Evolutionary conservation across 64 coral and sea anemone genomes (phyloP).

Genomic region (Pachyseris speciosa): DNA sequence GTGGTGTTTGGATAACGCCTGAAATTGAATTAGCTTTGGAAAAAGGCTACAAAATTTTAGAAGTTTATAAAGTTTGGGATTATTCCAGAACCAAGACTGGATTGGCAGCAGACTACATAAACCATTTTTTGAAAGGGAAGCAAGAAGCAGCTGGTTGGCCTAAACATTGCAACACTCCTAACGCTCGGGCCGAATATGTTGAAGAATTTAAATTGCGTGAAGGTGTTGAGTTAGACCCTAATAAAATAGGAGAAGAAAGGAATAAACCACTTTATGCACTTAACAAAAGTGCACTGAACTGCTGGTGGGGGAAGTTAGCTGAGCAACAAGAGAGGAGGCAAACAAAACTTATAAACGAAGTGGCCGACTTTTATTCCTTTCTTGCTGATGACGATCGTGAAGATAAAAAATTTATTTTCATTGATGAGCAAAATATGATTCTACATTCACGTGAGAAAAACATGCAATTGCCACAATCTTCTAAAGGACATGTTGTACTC

Average conservation of each 20-base stretch:
- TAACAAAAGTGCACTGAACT: not conserved
- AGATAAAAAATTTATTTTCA: too few species aligned
- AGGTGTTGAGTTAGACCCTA: not conserved
- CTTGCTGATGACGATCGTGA: too few species aligned
- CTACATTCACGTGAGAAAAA: too few species aligned
- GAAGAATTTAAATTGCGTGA: not conserved
- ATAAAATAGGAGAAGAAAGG: not conserved
- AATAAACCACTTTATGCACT: not conserved
- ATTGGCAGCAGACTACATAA: conserved; percentile 1
- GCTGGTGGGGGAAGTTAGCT: not conserved
- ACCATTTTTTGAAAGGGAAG: conserved; percentile 15
- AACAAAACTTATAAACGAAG: too few species aligned
- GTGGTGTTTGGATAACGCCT: not conserved
- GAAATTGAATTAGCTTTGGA: not conserved
- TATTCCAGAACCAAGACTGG: not conserved
- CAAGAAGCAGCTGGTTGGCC: not conserved
- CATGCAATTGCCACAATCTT: too few species aligned
- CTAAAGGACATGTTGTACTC: too few species aligned
- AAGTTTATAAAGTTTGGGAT: conserved; percentile 23
- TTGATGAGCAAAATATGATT: too few species aligned
- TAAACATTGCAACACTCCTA: not conserved
- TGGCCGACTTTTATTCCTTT: too few species aligned
- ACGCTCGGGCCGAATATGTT: not conserved
- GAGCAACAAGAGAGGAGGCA: too few species aligned
- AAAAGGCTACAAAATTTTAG: not conserved